A percentile compares a stretch with the other conserved stretches of the same genome.
Evolutionary conservation across 1,140 invertebrate species (phyloP).

Genomic region (Tetramorium simillimum): DNA sequence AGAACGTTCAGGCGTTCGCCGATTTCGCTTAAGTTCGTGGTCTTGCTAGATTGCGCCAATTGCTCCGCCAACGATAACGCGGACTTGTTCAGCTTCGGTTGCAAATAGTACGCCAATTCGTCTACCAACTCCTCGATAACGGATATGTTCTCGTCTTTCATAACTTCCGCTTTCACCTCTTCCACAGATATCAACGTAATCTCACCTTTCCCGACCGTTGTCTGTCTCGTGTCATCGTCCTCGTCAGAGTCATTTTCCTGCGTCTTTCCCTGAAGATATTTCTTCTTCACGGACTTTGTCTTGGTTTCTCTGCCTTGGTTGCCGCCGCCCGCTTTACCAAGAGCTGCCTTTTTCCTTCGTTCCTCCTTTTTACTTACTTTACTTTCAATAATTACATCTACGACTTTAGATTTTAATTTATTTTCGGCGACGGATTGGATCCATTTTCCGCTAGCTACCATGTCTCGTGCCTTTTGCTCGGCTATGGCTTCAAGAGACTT

Average conservation of each 20-base stretch:
- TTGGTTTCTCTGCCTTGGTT: slow-evolving; percentile 97
- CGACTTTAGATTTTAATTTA: slow-evolving; percentile 82
- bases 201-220: slow-evolving; percentile 79
- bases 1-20: slow-evolving; percentile 92
- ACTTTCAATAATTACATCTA: slow-evolving; percentile 81
- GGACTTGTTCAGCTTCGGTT: slow-evolving; percentile 86
- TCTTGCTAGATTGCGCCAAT: slow-evolving; percentile 83
- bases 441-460: slow-evolving; percentile 89
- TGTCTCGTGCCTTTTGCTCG: slow-evolving; percentile 90
- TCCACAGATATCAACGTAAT: slow-evolving; percentile 89
- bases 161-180: slow-evolving; percentile 90
- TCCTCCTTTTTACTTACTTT: slow-evolving; percentile 94
- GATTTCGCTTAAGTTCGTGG: slow-evolving; percentile 83
- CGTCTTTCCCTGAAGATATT: slow-evolving; percentile 86
- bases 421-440: slow-evolving; percentile 80
- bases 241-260: slow-evolving; percentile 88
- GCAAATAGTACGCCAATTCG: slow-evolving; percentile 87
- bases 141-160: slow-evolving; percentile 87
- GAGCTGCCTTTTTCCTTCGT: slow-evolving; percentile 93
- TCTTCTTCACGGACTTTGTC: slow-evolving; percentile 96
- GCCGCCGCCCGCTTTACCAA: slow-evolving; percentile 95
- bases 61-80: slow-evolving; percentile 89
- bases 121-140: slow-evolving; percentile 88
- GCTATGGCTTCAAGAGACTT: slow-evolving; percentile 90
- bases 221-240: slow-evolving; percentile 78